Evolutionary conservation across 2,888 invertebrate genomes (phyloP), one percentile per base, ranked within the genome.

Genomic region (Sinodicranocentrus sp.): DNA sequence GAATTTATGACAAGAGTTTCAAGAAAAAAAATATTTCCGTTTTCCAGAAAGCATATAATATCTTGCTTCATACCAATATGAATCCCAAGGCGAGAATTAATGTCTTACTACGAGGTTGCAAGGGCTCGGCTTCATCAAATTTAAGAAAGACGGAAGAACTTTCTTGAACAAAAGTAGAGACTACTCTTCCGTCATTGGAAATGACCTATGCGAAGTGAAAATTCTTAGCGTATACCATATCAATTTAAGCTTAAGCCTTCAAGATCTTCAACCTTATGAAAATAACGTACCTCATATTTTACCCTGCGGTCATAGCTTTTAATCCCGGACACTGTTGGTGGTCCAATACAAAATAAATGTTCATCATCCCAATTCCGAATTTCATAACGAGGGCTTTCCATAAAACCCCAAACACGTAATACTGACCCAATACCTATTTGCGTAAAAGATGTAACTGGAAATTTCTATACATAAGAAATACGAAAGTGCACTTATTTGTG

Each of bases 51-150:
- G 8, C 15, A 48, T 15, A 21, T 25, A 48, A 1, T n/a, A 43
- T 1, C 8, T 2, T 48, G 5, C 8, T 2, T 21, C 57, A 26
- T 73, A 82, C 80, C 80, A 82, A 19, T 6, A 82, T 73, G 17
- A 82, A 82, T 67, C 73, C 80, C 8, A 82, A 21, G 1, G 80
- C 71, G 26, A 82, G 67, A 26, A 82, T 82, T 28, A 82, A 17
- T 6, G 73, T 73, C 59, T 73, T 82, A 44, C 72, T 72, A 1
- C 80, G 80, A 21, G 44, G 17, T 0, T 67, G 72, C 13, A 82
- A 17, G 15, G 23, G 3, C 39, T 73, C 73, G 0, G n/a, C 2
- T 15, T 15, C 2, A n/a, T 73, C 59, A 67, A 73, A 82, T 15
- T 82, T 48, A 2, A 82, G 21, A 13, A 43, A 73, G 8, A 79